These are phyloP conservation scores for Collichthys lucidus DNA, from an alignment of 2,113 vertebrate species.

Conservation along the genomic window DNA sequence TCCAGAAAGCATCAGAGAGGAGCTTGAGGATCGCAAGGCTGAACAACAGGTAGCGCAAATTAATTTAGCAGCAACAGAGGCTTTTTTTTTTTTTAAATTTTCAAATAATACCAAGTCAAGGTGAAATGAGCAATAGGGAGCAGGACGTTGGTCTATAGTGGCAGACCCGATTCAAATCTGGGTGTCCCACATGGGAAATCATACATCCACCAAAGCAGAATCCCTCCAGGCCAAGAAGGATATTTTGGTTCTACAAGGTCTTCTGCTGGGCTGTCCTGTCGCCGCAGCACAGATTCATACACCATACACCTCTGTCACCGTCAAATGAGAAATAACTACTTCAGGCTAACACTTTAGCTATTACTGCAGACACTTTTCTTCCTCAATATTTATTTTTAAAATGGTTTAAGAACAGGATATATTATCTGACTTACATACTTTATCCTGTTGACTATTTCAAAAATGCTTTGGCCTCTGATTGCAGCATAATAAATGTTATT, in stretches of 20 bases:
- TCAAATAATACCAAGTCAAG: constrained; percentile 75
- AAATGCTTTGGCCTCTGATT: not conserved
- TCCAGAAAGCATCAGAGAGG: constrained; percentile 81
- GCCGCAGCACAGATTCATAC: constrained; percentile 60
- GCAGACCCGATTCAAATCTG: constrained; percentile 76
- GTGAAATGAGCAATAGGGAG: constrained; percentile 74
- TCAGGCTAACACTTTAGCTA: not conserved
- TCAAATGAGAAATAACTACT: constrained; percentile 39
- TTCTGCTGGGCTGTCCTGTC: constrained; percentile 68
- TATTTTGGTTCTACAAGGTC: constrained; percentile 82
- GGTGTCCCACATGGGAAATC: constrained; percentile 79
- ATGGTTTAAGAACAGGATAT: not conserved
- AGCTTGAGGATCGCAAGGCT: constrained; percentile 62
- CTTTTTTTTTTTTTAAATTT: constrained; percentile 3
- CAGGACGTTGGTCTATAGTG: constrained; percentile 69
- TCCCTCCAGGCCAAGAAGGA: constrained; percentile 76
- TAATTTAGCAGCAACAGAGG: constrained; percentile 6
- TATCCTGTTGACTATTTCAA: not conserved
- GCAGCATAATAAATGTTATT: not conserved
- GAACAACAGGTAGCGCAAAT: constrained; percentile 75
- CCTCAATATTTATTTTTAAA: not conserved
- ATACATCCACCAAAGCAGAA: constrained; percentile 80
- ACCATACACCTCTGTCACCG: constrained; percentile 43
- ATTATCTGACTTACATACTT: not conserved
- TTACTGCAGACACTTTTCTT: not conserved